phyloP scores from a whole-genome alignment of 2,888 invertebrate species.

The Mesorhabditis spiculigera region DNA sequence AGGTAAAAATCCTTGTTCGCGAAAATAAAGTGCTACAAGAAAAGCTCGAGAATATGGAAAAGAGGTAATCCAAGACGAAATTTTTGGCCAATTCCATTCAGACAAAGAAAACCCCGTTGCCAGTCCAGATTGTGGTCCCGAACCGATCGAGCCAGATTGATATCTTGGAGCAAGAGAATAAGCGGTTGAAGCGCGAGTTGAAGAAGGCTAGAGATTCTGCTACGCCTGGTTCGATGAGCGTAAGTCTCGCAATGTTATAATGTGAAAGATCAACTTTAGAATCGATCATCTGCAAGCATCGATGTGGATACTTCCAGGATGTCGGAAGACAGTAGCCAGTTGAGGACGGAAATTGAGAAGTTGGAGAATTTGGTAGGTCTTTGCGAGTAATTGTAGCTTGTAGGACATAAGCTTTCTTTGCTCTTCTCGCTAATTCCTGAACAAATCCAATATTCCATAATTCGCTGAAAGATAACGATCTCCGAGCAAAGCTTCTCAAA shows the following conservation, averaged over 20 bases:
- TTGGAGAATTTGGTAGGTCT: neutral
- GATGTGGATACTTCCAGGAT: neutral
- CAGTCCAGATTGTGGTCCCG: neutral
- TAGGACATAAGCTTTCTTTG: neutral
- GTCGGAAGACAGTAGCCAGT: neutral
- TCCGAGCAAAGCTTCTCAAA: too few species aligned
- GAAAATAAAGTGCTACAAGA: constrained; percentile 28
- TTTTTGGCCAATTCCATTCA: neutral
- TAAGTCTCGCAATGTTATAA: neutral
- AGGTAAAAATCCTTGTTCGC: constrained; percentile 15
- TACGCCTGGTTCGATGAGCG: neutral
- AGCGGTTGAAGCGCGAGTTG: neutral
- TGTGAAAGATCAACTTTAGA: neutral
- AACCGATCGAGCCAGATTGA: neutral
- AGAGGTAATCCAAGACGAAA: neutral
- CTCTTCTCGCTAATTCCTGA: too few species aligned
- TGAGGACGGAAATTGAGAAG: constrained; percentile 4
- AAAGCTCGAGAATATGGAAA: constrained; percentile 12
- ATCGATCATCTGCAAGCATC: neutral
- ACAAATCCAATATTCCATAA: too few species aligned
- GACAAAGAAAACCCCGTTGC: neutral
- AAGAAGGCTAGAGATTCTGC: neutral
- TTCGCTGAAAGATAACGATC: too few species aligned
- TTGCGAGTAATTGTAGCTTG: neutral
- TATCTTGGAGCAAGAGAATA: neutral